Evolutionary conservation across 2,113 vertebrate genomes (phyloP), one percentile per base, ranked within the genome.

Genomic region (Cyphotilapia sp.): DNA sequence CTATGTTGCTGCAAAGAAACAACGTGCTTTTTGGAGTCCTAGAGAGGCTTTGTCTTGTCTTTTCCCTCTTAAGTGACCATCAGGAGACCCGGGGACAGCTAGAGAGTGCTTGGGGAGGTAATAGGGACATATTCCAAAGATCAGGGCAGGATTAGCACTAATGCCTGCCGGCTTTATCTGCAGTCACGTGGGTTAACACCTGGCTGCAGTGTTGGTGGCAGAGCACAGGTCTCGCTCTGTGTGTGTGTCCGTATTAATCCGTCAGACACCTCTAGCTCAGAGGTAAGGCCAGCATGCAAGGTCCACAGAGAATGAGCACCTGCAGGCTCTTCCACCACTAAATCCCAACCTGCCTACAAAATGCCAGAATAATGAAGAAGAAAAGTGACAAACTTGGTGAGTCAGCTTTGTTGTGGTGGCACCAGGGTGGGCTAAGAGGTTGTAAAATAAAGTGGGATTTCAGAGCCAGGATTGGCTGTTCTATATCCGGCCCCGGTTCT

Each of bases 141-240:
- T 97, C 96, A 96, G 94, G 89, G 93, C 82, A 59, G 95, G 96
- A 97, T 97, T 97, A 97, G 92, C 87, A 89, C 96, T 96, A 96
- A 97, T 96, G 94, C 96, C 91, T 91, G 88, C 91, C 86, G 92
- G 94, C 94, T 96, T 96, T 96, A 96, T 96, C 95, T 95, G 88
- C 84, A 89, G 88, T 96, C 96, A 97, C 95, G 93, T 96, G 95
- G 94, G 92, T 88, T 94, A 95, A 96, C 96, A 96, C 96, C 96
- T 96, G 95, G 94, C 93, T 94, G 94, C 91, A 93, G 88, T 63
- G 92, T 86, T 91, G 90, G 92, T 89, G 90, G 90, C 83, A 74
- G 87, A 93, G 93, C 83, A 61, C n/a, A 61, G 84, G 87, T 84
- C 87, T 85, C 84, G 61, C 66, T 92, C n/a, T 85, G 88, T 92